A percentile compares a stretch with the other conserved stretches of the same genome.
Conservation (phyloP, 2,888 invertebrate genomes). For the Beris chalybata region DNA sequence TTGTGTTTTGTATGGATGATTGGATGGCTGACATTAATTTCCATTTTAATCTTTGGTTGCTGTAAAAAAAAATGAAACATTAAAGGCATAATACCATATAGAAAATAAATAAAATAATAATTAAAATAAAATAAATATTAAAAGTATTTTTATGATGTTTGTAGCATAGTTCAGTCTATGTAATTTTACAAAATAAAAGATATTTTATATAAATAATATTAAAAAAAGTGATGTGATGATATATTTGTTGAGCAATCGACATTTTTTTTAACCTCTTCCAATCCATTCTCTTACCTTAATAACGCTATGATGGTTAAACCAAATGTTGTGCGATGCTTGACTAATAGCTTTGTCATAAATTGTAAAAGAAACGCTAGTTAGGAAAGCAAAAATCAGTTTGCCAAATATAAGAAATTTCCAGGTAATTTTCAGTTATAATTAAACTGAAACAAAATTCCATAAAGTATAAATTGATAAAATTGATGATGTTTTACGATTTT, state of each 20-base stretch:
- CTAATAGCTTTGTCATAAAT: too few relatives aligned
- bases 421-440: too few relatives aligned
- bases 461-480: too few relatives aligned
- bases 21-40: conserved; percentile 35
- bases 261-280: too few relatives aligned
- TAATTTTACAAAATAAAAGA: conserved; percentile 36
- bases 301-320: too few relatives aligned
- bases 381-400: too few relatives aligned
- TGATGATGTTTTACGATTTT: too few relatives aligned
- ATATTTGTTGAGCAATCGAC: conserved; percentile 13
- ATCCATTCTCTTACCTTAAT: too few relatives aligned
- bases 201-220: conserved; percentile 28
- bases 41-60: conserved; percentile 32
- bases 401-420: too few relatives aligned
- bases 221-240: conserved; percentile 32
- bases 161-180: conserved; percentile 38
- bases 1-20: conserved; percentile 27
- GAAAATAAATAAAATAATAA: conserved; percentile 25
- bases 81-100: conserved; percentile 19
- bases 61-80: conserved; percentile 30
- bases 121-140: conserved; percentile 23
- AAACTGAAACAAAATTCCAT: too few relatives aligned
- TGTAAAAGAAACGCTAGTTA: too few relatives aligned
- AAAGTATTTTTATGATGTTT: conserved; percentile 40
- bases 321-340: too few relatives aligned